Conservation (phyloP, 2,888 invertebrate species). For the Sesamia inferens region DNA sequence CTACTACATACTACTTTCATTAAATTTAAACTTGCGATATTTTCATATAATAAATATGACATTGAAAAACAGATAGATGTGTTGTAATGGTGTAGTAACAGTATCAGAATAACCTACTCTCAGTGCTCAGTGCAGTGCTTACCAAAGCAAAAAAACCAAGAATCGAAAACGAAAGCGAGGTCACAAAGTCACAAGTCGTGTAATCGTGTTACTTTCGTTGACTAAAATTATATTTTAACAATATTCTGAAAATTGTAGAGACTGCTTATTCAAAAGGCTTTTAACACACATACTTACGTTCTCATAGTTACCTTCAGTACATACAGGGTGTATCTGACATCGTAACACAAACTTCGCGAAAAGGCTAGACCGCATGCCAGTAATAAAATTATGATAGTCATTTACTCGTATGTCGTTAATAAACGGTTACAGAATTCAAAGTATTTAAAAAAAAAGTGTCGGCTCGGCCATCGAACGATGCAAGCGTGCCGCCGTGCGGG, state of each 20-base stretch:
- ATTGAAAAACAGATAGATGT: not conserved
- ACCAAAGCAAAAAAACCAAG: slow-evolving; percentile 32
- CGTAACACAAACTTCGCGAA: no score
- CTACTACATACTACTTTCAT: no score
- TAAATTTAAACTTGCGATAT: not conserved
- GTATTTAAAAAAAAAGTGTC: no score
- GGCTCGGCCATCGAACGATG: no score
- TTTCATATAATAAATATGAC: not conserved
- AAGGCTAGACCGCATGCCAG: no score
- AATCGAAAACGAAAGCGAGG: slow-evolving; percentile 58
- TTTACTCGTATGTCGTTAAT: no score
- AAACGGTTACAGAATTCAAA: no score
- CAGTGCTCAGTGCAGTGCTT: not conserved
- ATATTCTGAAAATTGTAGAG: not conserved
- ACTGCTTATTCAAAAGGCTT: not conserved
- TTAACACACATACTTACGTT: not conserved
- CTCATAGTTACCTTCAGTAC: not conserved
- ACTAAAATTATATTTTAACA: not conserved
- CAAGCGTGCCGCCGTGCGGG: no score
- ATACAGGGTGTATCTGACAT: no score
- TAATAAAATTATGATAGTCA: no score
- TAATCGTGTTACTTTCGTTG: slow-evolving; percentile 47
- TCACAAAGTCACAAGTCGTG: slow-evolving; percentile 38
- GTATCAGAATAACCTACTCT: slow-evolving; percentile 11
- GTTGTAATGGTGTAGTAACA: not conserved